Evolutionary conservation across 2,797 vertebrate genomes (phyloP).

Genomic region (Chaunax sp.): DNA sequence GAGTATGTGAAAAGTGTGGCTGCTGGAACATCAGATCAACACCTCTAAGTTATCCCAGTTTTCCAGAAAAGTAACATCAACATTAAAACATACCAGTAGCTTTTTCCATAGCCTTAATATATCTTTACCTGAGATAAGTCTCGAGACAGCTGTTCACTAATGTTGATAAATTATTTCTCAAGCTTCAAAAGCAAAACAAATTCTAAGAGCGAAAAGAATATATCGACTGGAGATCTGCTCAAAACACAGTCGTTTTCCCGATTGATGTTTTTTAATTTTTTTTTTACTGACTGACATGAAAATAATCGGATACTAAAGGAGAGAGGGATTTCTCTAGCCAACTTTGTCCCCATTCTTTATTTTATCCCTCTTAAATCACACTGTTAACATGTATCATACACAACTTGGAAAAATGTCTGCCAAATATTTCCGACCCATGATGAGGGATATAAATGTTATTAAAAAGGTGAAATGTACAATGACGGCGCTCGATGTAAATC

Average conservation of each 20-base stretch:
- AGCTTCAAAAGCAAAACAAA: not conserved
- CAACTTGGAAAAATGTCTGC: not conserved
- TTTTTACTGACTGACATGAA: not conserved
- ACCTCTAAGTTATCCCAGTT: not conserved
- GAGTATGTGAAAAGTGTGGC: slow-evolving; percentile 62
- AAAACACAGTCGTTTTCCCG: too few species aligned
- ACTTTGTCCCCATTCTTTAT: too few species aligned
- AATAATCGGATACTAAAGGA: not conserved
- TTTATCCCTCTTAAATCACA: too few species aligned
- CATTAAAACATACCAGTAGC: slow-evolving; percentile 21
- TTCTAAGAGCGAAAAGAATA: not conserved
- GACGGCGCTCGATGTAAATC: too few species aligned
- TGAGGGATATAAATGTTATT: too few species aligned
- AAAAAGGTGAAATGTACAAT: not conserved
- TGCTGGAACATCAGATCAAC: not conserved
- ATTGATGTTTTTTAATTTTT: too few species aligned
- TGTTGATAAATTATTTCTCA: not conserved
- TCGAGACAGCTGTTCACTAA: not conserved
- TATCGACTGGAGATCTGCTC: not conserved
- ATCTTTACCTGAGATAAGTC: not conserved
- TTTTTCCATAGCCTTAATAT: slow-evolving; percentile 20
- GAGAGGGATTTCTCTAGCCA: too few species aligned
- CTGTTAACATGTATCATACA: not conserved
- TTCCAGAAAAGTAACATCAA: slow-evolving; percentile 23
- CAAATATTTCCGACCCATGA: not conserved